phyloP scores from a whole-genome alignment of 2,888 invertebrate species.

The Rotaria socialis region DNA sequence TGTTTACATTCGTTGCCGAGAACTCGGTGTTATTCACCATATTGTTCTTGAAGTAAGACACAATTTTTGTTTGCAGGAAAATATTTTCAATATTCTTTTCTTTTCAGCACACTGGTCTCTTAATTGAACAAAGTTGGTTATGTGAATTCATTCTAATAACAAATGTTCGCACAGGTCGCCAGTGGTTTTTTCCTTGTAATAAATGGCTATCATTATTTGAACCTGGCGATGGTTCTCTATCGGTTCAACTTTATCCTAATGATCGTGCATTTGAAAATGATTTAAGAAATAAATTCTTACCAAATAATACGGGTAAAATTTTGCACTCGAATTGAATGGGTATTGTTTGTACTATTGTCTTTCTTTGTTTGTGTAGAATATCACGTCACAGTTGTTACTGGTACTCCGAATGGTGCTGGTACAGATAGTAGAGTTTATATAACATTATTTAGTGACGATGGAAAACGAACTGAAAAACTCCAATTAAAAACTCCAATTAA shows the following conservation, averaged over 20 bases:
- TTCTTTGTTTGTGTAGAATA: slow-evolving; percentile 53
- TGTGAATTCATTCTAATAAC: slow-evolving; percentile 56
- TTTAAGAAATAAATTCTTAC: background rate
- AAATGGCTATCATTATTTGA: slow-evolving; percentile 57
- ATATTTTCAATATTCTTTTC: background rate
- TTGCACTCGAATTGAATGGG: background rate
- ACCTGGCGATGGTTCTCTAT: slow-evolving; percentile 50
- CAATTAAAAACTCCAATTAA: background rate
- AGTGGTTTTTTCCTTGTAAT: slow-evolving; percentile 56
- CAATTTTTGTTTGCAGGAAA: background rate
- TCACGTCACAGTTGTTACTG: slow-evolving; percentile 58
- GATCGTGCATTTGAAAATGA: background rate
- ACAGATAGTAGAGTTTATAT: slow-evolving; percentile 57
- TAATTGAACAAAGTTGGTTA: slow-evolving; percentile 57
- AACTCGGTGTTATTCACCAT: slow-evolving; percentile 57
- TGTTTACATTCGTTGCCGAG: slow-evolving; percentile 56
- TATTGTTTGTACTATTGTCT: background rate
- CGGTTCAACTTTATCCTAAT: background rate
- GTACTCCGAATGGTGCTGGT: slow-evolving; percentile 54
- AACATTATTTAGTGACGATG: slow-evolving; percentile 42
- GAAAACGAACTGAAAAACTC: slow-evolving; percentile 44
- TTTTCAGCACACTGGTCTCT: slow-evolving; percentile 56
- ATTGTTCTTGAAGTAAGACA: slow-evolving; percentile 55
- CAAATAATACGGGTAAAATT: background rate
- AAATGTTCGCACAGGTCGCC: slow-evolving; percentile 54